Base-by-base conservation (phyloP, 2,113 vertebrate genomes). In the Ceyx margarethae region DNA sequence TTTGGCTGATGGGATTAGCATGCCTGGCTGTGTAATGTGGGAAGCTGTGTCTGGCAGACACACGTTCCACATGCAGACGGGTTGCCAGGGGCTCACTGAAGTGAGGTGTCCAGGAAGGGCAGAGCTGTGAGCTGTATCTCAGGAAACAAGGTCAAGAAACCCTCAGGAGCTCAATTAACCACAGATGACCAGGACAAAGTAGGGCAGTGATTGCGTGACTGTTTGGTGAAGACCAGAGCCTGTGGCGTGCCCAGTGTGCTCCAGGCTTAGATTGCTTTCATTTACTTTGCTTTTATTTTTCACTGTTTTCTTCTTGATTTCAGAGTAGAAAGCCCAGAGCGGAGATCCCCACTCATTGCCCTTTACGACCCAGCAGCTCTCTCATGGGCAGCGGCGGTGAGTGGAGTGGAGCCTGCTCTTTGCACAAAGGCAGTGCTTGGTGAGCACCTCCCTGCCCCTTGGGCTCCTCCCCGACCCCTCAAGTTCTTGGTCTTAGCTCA, bases 91-190 rank as follows among this genome's bases (percentile, higher is more conserved):
- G 64, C 81, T 79, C 1, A 0, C 1, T 90, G 54, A n/a, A 87
- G 61, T 56, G 50, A 84, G 71, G 51, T 85, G 56, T 57, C 56
- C 11, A 11, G 77, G 89, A 83, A 69, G 43, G 71, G 71, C 75
- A 82, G 85, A 91, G 85, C 80, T 74, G 22, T 54, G 76, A 40
- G 8, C 61, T 58, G 33, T 58, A 60, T 85, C 90, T 68, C 8
- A 4, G 77, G 80, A 94, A 93, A 95, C 15, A 19, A 92, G 82
- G 62, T 93, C 85, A 78, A 60, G 85, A 72, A 89, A 76, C 73
- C 86, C 71, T 73, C 58, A 61, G 75, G 91, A 93, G 67, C 69
- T 94, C 81, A 76, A 17, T 89, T 91, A 94, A 83, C 87, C 88
- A 65, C 18, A 51, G 45, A 40, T 79, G 71, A 90, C 81, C 69